Percentiles rank a stretch among this genome's conserved stretches.
Conservation (phyloP, 37 sponge, comb jelly and placozoan species). For the Mnemiopsis leidyi region DNA sequence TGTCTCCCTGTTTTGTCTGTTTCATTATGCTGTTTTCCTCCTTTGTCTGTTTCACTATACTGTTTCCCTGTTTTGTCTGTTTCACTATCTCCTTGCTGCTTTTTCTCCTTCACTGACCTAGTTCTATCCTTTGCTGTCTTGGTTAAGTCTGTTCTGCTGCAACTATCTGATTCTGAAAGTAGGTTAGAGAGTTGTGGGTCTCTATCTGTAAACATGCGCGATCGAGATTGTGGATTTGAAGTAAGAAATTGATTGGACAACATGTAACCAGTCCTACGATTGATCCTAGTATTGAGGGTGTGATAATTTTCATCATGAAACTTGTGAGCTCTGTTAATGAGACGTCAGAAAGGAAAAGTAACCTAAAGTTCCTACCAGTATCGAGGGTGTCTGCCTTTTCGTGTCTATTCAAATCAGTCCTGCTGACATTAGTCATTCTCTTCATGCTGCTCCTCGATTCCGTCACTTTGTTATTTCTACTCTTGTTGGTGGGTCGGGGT, state of each 20-base stretch:
- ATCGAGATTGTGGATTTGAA: no score
- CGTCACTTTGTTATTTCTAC: neutral
- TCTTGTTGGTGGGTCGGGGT: neutral
- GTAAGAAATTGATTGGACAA: no score
- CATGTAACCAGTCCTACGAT: no score
- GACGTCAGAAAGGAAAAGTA: no score
- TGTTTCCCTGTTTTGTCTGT: no score
- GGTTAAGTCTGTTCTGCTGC: neutral
- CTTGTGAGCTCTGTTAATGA: no score
- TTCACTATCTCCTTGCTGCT: neutral
- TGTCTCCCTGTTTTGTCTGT: no score
- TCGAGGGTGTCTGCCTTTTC: neutral
- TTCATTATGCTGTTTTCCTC: neutral
- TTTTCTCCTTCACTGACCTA: neutral
- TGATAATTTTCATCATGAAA: no score
- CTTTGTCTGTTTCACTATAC: neutral
- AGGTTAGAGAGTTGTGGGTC: no score
- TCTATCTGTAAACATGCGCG: no score
- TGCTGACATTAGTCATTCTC: neutral
- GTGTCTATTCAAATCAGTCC: neutral
- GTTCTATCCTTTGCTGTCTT: neutral
- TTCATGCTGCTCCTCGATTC: neutral
- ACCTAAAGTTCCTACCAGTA: no score
- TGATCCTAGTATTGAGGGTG: no score
- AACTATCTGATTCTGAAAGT: conserved; percentile 44